These are phyloP conservation scores for Malurus splendens DNA, from an alignment of 2,797 vertebrate species.

Conservation along the genomic window DNA sequence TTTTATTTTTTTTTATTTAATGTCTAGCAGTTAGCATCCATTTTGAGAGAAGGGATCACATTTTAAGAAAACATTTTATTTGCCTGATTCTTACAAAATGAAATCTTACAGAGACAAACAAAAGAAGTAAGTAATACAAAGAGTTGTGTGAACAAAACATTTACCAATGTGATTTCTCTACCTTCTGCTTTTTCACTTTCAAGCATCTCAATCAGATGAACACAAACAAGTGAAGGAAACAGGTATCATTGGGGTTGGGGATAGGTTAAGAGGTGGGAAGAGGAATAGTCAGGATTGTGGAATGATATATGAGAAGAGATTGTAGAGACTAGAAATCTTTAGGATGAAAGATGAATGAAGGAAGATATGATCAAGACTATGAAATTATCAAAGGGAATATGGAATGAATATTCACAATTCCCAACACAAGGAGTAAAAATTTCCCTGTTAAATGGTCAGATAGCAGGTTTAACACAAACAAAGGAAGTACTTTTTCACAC, in stretches of 20 bases:
- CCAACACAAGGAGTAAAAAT: neutral
- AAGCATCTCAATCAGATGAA: neutral
- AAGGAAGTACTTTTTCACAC: conserved; percentile 60
- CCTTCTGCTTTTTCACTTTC: neutral
- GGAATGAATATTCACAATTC: conserved; percentile 14
- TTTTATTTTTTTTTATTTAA: neutral
- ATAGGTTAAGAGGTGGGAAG: neutral
- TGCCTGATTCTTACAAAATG: neutral
- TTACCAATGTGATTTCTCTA: neutral
- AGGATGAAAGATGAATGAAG: neutral
- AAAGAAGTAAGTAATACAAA: neutral
- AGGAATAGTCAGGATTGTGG: neutral
- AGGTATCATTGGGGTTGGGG: neutral
- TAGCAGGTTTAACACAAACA: conserved; percentile 48
- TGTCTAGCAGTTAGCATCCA: neutral
- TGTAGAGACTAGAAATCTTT: neutral
- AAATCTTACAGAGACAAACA: neutral
- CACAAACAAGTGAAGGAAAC: neutral
- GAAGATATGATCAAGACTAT: neutral
- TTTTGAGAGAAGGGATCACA: neutral
- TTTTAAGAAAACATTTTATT: neutral
- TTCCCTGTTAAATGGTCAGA: conserved; percentile 3
- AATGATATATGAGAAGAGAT: neutral
- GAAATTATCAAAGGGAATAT: conserved; percentile 20
- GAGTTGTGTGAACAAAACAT: neutral